Base-by-base conservation (phyloP, 2,888 invertebrate genomes). In the Oxytorus armatus region DNA sequence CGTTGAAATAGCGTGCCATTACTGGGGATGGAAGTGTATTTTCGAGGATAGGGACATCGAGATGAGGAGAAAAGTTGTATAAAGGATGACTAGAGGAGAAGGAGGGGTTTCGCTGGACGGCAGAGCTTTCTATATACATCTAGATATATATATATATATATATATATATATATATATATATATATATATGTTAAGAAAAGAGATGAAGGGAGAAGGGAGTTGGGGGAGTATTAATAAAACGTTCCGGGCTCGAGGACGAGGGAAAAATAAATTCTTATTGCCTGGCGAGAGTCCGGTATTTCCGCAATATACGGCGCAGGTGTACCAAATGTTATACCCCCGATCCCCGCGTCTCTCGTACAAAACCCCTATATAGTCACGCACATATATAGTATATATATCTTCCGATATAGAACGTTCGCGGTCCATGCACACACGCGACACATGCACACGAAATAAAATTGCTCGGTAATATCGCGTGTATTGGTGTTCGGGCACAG, bases 271-370 rank as follows among this genome's bases (percentile, higher is more conserved):
- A 87, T 86, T 85, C 85, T 87, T 88, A 87, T 87, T 88, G 89
- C 89, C 87, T 88, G 89, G 88, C 88, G 86, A 89, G 89, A 89
- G 89, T 90, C 89, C 89, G 87, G 90, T 87, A 87, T 89, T 90
- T 91, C 88, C 90, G 90, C 89, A 91, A 91, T 91, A 91, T 90
- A 90, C 89, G 87, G 89, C 90, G 88, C 91, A 91, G 91, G 90
- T 91, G 91, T 89, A 88, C 89, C 88, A 86, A 91, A 91, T 91
- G 90, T 89, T 88, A 86, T 82, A 84, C 81, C 74, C 83, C 61
- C 81, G 82, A 36, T 39, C 70, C 47, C 73, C 51, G 51, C 72
- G 65, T 82, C 83, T 81, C 82, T 65, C 66, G 57, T 68, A 23
- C 69, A 63, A n/a, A n/a, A 68, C 63, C 78, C 63, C 69, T 70